Base-by-base conservation (phyloP, 1,140 invertebrate species). In the Physella acuta region DNA sequence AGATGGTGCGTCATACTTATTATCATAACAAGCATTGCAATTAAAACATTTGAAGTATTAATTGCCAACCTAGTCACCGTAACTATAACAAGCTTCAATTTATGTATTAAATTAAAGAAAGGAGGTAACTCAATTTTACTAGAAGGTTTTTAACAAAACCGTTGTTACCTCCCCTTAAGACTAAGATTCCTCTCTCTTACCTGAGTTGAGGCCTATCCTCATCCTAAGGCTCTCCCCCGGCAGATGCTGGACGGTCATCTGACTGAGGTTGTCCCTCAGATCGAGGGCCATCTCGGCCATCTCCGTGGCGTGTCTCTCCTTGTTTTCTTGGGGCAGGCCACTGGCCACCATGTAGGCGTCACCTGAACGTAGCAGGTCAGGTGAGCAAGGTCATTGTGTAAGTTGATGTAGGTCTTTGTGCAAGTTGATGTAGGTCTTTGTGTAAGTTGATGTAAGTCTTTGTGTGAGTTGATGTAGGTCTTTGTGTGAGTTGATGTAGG, bases 171-270 rank as follows among this genome's bases (percentile, higher is more conserved):
- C 8, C 39, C 8, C 20, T 44, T 44, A 44, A 44, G 8, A 44
- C 20, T 44, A 44, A 44, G 39, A 11, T 20, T 11, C 20, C 20
- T 36, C 1, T 5, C 34, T 82, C 60, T 71, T 73, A 94, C 94
- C 94, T 77, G 94, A 93, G 78, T 97, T 94, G 75, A 97, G 92
- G 70, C 95, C 96, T 80, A 99, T 97, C 73, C 97, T 86, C 0
- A 97, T 89, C 84, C 92, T 91, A 17, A 96, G 86, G 71, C 91
- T 89, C 72, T 92, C 91, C 26, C 93, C 90, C 0, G 92, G 92
- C 69, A 90, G 89, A 78, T 97, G 94, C 31, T 90, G 88, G 52
- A 97, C 92, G 1, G 89, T 91, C 79, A 96, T 97, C 3, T 90
- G 90, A 74, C 90, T 89, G 1, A 95, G 92, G 0, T 91, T 92